Evolutionary conservation across 2,797 vertebrate genomes (phyloP), one percentile per base, ranked within the genome.

Genomic region (Graptemys geographica): DNA sequence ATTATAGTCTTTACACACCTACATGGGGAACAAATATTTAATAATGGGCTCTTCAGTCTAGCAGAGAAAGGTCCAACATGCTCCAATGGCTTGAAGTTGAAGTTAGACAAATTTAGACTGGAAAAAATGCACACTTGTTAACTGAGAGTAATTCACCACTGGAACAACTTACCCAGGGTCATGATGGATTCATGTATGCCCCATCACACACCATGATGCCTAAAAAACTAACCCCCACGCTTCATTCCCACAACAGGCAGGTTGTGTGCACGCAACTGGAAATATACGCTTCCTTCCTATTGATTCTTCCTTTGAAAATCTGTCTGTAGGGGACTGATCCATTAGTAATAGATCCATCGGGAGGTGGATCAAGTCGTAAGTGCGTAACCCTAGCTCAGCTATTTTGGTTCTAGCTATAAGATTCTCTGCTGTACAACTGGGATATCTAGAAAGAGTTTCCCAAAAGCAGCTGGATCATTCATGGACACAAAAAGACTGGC

Each of bases 221-320:
- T 79, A 53, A 4, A 19, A 53, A n/a, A 19, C 53, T 19, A 49
- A 33, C 19, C 51, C 78, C 18, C 33, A 18, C 3, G 19, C 16
- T 31, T 53, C 11, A n/a, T 79, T 79, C 33, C 49, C 49, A n/a
- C 21, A 52, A 19, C 21, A 5, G 31, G 51, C 31, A 21, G 6
- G 19, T 21, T 11, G 33, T 8, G 12, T 78, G 76, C 18, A 27
- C 10, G 8, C 21, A 51, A 33, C 8, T 41, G 37, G 21, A 55
- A 23, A 23, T 55, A 55, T 55, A 19, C 7, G 53, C 7, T 55
- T 55, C 5, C 11, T 9, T 59, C 37, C 31, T 27, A 11, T 44
- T 2, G 0, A 72, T 12, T n/a, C 53, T 49, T 28, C 55, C 41
- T 65, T 65, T 21, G 41, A n/a, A 62, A 33, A 41, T 0, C 0